Base-by-base conservation (phyloP, 2,113 vertebrate genomes). In the Aythya baeri region DNA sequence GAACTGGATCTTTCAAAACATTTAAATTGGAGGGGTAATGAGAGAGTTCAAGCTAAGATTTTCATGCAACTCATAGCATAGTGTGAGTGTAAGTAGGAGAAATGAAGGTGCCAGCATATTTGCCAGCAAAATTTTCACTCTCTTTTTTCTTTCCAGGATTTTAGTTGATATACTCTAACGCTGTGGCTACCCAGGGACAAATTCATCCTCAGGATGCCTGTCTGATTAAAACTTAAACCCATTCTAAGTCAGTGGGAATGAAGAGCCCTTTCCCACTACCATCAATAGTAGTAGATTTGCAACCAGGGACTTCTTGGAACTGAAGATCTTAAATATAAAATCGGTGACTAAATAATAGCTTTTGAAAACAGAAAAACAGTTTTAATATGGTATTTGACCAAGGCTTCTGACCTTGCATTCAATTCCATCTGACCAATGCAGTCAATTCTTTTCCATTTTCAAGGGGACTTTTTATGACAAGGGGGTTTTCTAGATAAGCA, bases 1-100 rank as follows among this genome's bases (percentile, higher is more conserved):
- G 94, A 93, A 82, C 76, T 90, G 73, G 46, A 86, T 92, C 93
- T 84, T 93, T 96, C 83, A 94, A 94, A 91, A 86, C 70, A 78
- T 94, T 95, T 90, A 91, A 83, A 89, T 78, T 94, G 57, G 66
- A 94, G 21, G 25, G 70, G 70, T 88, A 95, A 95, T 91, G 83
- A 94, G 61, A 66, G 79, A 81, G 43, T 66, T 72, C 83, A 59
- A 78, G 25, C 55, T 81, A 86, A 88, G 49, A 72, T 54, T 94
- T 75, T 65, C 50, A 71, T 41, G 29, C 22, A 88, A 83, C 8
- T 93, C 52, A 63, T 41, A 57, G 7, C 38, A 41, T 29, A 54
- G 13, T 1, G 2, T 85, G 57, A 78, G 5, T 7, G 61, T 41
- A 63, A 52, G 57, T 75, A 72, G 36, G 71, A 55, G 26, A 78